Evolutionary conservation across 2,113 vertebrate species (phyloP).

Genomic region (Gnathonemus echidnorhynchus): DNA sequence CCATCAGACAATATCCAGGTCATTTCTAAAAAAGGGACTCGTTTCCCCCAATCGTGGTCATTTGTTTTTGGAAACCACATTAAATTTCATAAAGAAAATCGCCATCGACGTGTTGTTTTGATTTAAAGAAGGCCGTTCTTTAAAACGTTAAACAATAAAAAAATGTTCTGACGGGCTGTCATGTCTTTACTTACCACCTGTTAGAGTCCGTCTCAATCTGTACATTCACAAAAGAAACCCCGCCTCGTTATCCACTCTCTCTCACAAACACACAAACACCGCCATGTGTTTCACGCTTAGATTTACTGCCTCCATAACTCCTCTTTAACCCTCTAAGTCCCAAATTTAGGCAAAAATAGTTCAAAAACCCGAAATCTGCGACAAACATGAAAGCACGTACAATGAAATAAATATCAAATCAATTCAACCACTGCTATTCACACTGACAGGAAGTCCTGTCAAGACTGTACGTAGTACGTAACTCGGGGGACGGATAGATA

Average conservation of each 20-base stretch:
- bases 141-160: background rate
- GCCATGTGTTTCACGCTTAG: background rate
- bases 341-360: background rate
- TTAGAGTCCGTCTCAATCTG: background rate
- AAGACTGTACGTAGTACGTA: constrained; percentile 42
- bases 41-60: background rate
- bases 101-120: background rate
- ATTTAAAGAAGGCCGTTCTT: background rate
- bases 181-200: background rate
- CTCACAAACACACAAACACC: background rate
- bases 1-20: background rate
- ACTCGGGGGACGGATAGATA: background rate
- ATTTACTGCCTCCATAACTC: background rate
- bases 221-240: background rate
- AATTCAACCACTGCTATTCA: constrained; percentile 27
- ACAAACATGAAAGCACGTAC: background rate
- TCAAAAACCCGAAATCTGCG: background rate
- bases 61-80: background rate
- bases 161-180: background rate
- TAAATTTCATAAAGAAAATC: background rate
- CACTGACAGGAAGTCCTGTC: constrained; percentile 51
- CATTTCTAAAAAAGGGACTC: background rate
- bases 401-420: constrained; percentile 10
- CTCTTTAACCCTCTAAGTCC: background rate
- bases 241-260: background rate